Evolutionary conservation across 2,888 invertebrate genomes (phyloP).

Genomic region (Lumbricus terrestris): DNA sequence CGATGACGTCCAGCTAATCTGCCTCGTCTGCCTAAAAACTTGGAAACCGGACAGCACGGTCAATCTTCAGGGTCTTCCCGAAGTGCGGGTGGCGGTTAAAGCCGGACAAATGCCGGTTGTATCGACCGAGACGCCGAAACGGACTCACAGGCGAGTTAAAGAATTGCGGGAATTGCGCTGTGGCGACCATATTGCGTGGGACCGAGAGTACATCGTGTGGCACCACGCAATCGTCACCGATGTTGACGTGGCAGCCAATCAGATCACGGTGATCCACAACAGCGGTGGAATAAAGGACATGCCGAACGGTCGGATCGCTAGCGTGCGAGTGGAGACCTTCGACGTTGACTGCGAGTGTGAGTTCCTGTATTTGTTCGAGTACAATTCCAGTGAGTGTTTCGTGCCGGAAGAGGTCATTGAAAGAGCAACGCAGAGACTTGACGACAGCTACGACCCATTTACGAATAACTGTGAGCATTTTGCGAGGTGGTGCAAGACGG

Average conservation of each 20-base stretch:
- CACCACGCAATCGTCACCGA: conserved; percentile 6
- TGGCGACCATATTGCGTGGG: not conserved
- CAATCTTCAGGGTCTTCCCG: not conserved
- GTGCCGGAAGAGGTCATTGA: not conserved
- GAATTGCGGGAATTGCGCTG: not conserved
- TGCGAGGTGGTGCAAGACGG: conserved; percentile 10
- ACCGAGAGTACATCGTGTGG: not conserved
- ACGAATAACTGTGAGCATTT: conserved; percentile 11
- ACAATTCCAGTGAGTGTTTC: not conserved
- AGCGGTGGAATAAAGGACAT: conserved; percentile 13
- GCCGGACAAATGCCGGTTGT: not conserved
- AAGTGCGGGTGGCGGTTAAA: not conserved
- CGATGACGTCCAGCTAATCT: not conserved
- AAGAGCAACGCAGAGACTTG: not conserved
- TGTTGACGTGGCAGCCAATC: not conserved
- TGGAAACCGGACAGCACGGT: not conserved
- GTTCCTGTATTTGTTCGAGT: not conserved
- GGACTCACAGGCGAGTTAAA: conserved; percentile 9
- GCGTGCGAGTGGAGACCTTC: conserved; percentile 9
- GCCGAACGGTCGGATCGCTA: not conserved
- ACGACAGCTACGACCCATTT: not conserved
- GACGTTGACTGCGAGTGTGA: not conserved
- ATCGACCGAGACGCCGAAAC: not conserved
- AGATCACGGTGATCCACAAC: conserved; percentile 15
- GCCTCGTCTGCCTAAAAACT: not conserved